Percentiles rank a stretch among this genome's conserved stretches.
Conservation (phyloP, 2,113 vertebrate species). For the Murina feae region DNA sequence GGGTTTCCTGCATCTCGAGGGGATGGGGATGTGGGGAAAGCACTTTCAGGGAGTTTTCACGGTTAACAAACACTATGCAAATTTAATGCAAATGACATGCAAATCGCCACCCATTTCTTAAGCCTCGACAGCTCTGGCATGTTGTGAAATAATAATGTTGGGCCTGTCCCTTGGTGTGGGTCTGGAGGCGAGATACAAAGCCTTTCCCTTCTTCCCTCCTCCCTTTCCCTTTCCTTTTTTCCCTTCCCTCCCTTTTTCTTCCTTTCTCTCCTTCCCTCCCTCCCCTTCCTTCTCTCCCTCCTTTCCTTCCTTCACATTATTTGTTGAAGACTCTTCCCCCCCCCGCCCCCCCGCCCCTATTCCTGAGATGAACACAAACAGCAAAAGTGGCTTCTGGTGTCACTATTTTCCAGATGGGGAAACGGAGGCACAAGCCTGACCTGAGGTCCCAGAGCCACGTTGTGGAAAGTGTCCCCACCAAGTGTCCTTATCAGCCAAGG, state of each 20-base stretch:
- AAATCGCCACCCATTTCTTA: constrained; percentile 47
- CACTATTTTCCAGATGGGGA: not conserved
- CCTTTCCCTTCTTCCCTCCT: too few relatives aligned
- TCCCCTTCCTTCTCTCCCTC: too few relatives aligned
- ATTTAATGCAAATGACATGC: constrained; percentile 54
- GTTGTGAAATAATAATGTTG: constrained; percentile 40
- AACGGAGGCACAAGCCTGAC: not conserved
- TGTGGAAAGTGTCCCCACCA: not conserved
- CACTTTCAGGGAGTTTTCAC: constrained; percentile 16
- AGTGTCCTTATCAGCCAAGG: too few relatives aligned
- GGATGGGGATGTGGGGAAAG: not conserved
- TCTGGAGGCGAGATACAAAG: not conserved
- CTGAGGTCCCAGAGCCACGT: not conserved
- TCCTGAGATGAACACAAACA: not conserved
- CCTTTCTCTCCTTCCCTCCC: too few relatives aligned
- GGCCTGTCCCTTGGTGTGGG: not conserved
- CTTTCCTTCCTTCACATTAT: not conserved
- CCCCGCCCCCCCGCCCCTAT: too few relatives aligned
- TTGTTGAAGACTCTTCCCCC: not conserved
- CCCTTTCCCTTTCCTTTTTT: not conserved
- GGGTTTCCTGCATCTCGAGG: not conserved
- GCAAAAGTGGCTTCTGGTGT: not conserved
- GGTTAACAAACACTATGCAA: constrained; percentile 68
- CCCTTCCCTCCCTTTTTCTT: fast-evolving
- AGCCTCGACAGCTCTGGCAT: constrained; percentile 13